Percentiles rank a stretch among this genome's conserved stretches.
Conservation (phyloP, 2,888 invertebrate genomes). For the Hirtodrosophila duncani region DNA sequence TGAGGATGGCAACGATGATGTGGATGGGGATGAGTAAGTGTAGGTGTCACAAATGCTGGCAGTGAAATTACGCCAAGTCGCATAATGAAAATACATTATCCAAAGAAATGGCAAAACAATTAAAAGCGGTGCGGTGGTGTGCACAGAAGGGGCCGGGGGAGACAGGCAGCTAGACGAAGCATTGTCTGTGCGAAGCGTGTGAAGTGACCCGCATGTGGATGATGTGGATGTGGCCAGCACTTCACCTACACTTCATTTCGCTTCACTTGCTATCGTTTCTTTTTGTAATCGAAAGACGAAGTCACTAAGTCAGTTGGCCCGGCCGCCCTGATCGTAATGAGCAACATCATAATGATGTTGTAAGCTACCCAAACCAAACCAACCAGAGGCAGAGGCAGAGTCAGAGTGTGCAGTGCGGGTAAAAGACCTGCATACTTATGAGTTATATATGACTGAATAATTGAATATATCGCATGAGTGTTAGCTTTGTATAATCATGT, state of each 20-base stretch:
- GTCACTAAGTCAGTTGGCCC: conserved; percentile 26
- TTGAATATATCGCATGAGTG: too few species aligned
- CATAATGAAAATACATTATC: conserved; percentile 51
- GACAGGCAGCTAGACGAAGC: neutral
- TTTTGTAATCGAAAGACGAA: conserved; percentile 9
- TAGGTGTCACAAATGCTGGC: conserved; percentile 55
- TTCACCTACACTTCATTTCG: conserved; percentile 3
- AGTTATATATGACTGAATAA: too few species aligned
- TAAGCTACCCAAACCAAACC: too few species aligned
- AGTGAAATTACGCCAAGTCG: conserved; percentile 44
- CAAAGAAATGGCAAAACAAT: conserved; percentile 50
- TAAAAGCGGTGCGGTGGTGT: conserved; percentile 19
- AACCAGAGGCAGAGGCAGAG: too few species aligned
- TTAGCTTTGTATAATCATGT: too few species aligned
- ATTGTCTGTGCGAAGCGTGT: conserved; percentile 47
- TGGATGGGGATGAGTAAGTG: too few species aligned
- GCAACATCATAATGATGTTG: neutral
- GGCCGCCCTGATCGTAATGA: neutral
- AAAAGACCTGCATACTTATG: too few species aligned
- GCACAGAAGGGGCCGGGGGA: neutral
- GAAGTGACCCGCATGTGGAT: conserved; percentile 60
- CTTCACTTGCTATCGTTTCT: conserved; percentile 6
- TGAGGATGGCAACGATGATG: too few species aligned
- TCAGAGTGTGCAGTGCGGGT: too few species aligned
- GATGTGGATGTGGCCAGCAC: conserved; percentile 21